phyloP scores from a whole-genome alignment of 1,140 invertebrate species.

The Argopecten irradians region DNA sequence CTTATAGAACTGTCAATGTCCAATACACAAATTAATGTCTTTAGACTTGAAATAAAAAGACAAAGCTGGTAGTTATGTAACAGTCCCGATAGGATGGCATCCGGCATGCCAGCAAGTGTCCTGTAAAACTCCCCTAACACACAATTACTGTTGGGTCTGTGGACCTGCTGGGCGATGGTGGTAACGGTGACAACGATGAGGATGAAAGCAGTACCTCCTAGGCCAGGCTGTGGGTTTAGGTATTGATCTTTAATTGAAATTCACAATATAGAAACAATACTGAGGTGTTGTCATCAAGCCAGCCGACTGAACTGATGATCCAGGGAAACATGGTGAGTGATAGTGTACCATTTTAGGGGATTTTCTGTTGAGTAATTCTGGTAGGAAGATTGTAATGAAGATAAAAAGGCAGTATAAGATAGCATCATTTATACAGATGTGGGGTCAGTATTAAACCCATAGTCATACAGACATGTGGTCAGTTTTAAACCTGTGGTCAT shows the following conservation, averaged over 20 bases:
- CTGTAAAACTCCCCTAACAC: not conserved
- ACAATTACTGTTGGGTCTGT: not conserved
- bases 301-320: not conserved
- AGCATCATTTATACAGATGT: too few species aligned
- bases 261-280: conserved; percentile 2
- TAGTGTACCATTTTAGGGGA: too few species aligned
- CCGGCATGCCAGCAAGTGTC: not conserved
- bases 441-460: too few species aligned
- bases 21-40: not conserved
- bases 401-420: too few species aligned
- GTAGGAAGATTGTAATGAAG: too few species aligned
- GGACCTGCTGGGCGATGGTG: too few species aligned
- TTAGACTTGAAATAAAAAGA: not conserved
- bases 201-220: not conserved
- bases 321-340: not conserved
- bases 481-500: too few species aligned
- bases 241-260: conserved; percentile 19
- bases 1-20: not conserved
- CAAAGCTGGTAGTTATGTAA: not conserved
- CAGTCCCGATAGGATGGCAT: not conserved
- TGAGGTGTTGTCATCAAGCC: not conserved
- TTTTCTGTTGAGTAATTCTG: too few species aligned
- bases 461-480: too few species aligned
- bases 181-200: not conserved
- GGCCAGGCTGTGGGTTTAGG: not conserved